Conservation (phyloP, 1,140 invertebrate genomes). For the Probaryconus sp. region DNA sequence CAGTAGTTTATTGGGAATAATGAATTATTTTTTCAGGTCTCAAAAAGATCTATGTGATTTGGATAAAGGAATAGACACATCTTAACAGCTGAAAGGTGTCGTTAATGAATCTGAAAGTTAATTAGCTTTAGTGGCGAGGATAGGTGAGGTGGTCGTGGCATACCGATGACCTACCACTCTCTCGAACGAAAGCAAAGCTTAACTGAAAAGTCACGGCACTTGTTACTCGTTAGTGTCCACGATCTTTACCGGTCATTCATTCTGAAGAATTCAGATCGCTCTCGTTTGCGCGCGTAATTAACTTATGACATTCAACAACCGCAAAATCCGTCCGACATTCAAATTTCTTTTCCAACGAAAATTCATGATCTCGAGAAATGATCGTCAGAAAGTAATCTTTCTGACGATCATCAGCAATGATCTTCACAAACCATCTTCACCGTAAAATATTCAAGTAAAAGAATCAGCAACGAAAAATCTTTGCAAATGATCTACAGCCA, state of each 20-base stretch:
- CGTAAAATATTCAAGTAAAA: no score
- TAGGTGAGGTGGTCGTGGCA: slow-evolving; percentile 71
- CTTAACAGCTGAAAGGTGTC: slow-evolving; percentile 67
- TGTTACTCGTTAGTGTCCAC: slow-evolving; percentile 76
- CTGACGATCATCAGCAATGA: no score
- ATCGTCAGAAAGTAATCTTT: no score
- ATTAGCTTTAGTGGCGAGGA: slow-evolving; percentile 72
- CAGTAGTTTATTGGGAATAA: background rate
- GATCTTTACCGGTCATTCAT: slow-evolving; percentile 72
- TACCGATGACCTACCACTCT: slow-evolving; percentile 69
- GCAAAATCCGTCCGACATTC: slow-evolving; percentile 20
- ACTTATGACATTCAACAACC: slow-evolving; percentile 53
- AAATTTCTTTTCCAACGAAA: slow-evolving; percentile 8
- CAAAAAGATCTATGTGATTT: slow-evolving; percentile 21
- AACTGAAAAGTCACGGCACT: slow-evolving; percentile 76
- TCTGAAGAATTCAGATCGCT: slow-evolving; percentile 66
- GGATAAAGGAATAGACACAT: slow-evolving; percentile 62
- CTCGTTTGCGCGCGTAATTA: slow-evolving; percentile 70
- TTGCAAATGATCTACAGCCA: no score
- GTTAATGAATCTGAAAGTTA: slow-evolving; percentile 76
- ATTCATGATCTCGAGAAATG: no score
- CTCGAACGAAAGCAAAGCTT: slow-evolving; percentile 67
- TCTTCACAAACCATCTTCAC: no score
- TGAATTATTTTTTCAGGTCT: no score
- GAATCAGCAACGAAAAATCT: no score